Percentiles rank a stretch among this genome's conserved stretches.
phyloP scores from a whole-genome alignment of 2,888 invertebrate species.

The Urechis unicinctus region DNA sequence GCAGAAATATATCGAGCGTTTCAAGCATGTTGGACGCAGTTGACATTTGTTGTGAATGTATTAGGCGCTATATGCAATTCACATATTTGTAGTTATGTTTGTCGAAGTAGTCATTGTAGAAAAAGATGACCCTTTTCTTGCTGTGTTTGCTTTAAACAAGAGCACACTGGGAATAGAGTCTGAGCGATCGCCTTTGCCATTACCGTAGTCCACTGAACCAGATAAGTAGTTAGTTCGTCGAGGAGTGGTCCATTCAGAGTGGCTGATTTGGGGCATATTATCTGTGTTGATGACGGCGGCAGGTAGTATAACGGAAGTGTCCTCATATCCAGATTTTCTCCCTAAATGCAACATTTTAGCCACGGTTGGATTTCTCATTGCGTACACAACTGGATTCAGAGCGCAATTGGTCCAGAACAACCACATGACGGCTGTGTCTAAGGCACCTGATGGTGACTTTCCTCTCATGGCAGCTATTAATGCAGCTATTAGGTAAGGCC shows the following conservation, averaged over 20 bases:
- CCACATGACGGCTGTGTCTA: conserved; percentile 1
- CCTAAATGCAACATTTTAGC: conserved; percentile 4
- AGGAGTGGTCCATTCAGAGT: background rate
- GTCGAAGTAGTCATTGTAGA: background rate
- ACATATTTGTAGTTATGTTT: too few species aligned
- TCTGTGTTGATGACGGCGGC: background rate
- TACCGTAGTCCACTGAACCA: background rate
- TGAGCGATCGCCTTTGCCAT: background rate
- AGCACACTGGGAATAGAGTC: background rate
- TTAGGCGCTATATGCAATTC: too few species aligned
- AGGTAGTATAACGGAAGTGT: too few species aligned
- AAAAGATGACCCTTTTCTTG: background rate
- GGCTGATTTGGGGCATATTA: background rate
- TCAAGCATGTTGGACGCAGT: too few species aligned
- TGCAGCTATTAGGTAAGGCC: conserved; percentile 2
- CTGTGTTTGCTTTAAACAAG: background rate
- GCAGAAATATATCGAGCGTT: too few species aligned
- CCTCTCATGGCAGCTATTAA: background rate
- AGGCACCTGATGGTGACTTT: background rate
- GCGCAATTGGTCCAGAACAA: conserved; percentile 3
- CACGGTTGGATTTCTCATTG: conserved; percentile 9
- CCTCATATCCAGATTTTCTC: conserved; percentile 1
- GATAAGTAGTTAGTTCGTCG: background rate
- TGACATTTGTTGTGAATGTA: too few species aligned
- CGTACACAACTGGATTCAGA: conserved; percentile 8